Evolutionary conservation across 2,888 invertebrate species (phyloP).

Genomic region (Eubasilissa splendida): DNA sequence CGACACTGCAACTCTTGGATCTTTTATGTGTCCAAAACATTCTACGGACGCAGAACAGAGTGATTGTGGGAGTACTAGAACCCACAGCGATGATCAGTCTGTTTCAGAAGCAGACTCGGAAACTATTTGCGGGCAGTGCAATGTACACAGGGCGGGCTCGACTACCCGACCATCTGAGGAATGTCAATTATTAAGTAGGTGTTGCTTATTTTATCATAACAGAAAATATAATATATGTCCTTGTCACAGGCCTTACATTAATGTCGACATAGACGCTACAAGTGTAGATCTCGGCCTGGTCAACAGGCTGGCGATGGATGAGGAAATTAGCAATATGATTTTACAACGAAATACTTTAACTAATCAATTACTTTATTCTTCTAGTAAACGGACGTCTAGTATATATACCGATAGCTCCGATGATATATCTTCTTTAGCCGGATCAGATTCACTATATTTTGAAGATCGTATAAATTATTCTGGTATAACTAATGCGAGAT

Average conservation of each 20-base stretch:
- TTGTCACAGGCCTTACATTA: slow-evolving; percentile 58
- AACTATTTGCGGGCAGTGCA: slow-evolving; percentile 55
- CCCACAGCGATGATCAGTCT: slow-evolving; percentile 59
- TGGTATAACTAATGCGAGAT: slow-evolving; percentile 70
- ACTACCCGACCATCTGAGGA: slow-evolving; percentile 43
- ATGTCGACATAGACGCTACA: slow-evolving; percentile 64
- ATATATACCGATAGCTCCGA: slow-evolving; percentile 91
- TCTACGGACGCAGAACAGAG: slow-evolving; percentile 43
- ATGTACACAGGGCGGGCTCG: slow-evolving; percentile 21
- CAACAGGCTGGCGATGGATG: slow-evolving; percentile 67
- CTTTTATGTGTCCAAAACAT: slow-evolving; percentile 39
- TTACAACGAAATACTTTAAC: slow-evolving; percentile 66
- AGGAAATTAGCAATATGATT: slow-evolving; percentile 67
- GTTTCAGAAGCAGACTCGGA: slow-evolving; percentile 57
- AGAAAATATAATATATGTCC: slow-evolving; percentile 50
- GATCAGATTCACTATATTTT: slow-evolving; percentile 82
- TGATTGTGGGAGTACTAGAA: slow-evolving; percentile 63
- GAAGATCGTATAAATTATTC: slow-evolving; percentile 77
- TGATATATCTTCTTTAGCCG: slow-evolving; percentile 86
- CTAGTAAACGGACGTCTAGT: slow-evolving; percentile 81
- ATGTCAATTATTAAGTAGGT: slow-evolving; percentile 52
- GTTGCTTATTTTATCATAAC: slow-evolving; percentile 52
- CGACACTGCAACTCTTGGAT: slow-evolving; percentile 30
- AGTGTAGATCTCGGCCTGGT: slow-evolving; percentile 69
- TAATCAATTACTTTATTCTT: slow-evolving; percentile 72